Percentiles rank a stretch among this genome's conserved stretches.
Evolutionary conservation across 2,797 vertebrate species (phyloP).

Genomic region (Lithobates pipiens): DNA sequence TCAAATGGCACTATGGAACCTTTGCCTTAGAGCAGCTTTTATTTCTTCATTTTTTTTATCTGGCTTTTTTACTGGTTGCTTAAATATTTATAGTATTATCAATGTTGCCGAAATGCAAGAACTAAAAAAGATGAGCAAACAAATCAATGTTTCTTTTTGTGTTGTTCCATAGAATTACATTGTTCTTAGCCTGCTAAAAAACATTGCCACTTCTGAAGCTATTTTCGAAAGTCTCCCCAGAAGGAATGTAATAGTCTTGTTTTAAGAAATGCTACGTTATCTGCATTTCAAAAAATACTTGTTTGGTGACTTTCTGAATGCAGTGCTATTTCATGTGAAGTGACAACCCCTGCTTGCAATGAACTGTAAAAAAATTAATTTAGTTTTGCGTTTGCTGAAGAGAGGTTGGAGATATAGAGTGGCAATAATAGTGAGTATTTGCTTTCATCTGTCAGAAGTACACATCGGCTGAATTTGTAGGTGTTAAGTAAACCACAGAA

Average conservation of each 20-base stretch:
- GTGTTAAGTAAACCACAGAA: too few relatives aligned
- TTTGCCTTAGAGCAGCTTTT: not conserved
- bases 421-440: conserved; percentile 8
- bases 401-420: conserved; percentile 25
- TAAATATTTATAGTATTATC: conserved; percentile 30
- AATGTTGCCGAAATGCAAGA: not conserved
- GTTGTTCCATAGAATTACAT: conserved; percentile 31
- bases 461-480: too few relatives aligned
- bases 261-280: conserved; percentile 35
- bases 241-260: conserved; percentile 22
- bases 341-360: conserved; percentile 38
- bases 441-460: too few relatives aligned
- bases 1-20: not conserved
- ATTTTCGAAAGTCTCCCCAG: conserved; percentile 21
- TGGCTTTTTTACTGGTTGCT: conserved; percentile 4
- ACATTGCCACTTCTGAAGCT: conserved; percentile 40
- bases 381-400: conserved; percentile 35
- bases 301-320: too few relatives aligned
- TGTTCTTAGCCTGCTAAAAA: conserved; percentile 31
- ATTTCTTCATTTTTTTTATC: not conserved
- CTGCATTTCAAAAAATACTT: conserved; percentile 25
- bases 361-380: conserved; percentile 46
- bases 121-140: conserved; percentile 36
- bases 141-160: conserved; percentile 39
- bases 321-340: not conserved